Conservation (phyloP, 2,888 invertebrate species). For the Drosophila atroscutellata region DNA sequence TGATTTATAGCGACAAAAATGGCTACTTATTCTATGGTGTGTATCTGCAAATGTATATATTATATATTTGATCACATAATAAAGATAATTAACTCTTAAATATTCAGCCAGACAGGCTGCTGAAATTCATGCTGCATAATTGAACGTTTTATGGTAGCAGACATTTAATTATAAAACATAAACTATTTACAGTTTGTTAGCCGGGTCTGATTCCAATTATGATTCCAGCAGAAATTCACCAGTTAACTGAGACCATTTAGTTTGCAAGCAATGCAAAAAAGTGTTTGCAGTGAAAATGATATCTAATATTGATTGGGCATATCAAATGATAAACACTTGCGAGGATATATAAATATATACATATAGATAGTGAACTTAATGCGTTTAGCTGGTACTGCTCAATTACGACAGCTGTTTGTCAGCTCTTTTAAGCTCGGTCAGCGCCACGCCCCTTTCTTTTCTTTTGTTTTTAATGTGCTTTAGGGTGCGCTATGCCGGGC, state of each 20-base stretch:
- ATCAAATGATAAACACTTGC: background rate
- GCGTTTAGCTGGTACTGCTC: background rate
- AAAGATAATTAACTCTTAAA: background rate
- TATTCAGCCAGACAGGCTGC: background rate
- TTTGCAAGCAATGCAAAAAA: background rate
- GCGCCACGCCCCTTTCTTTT: constrained; percentile 35
- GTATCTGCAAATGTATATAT: background rate
- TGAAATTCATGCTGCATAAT: background rate
- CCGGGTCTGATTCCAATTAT: background rate
- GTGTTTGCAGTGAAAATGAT: background rate
- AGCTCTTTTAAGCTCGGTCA: constrained; percentile 17
- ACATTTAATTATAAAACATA: background rate
- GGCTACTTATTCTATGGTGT: background rate
- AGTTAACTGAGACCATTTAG: background rate
- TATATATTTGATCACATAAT: background rate
- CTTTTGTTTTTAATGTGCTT: constrained; percentile 1
- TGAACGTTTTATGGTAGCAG: background rate
- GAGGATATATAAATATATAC: background rate
- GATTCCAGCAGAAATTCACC: background rate
- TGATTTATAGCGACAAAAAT: background rate
- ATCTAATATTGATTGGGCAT: background rate
- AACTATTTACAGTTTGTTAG: background rate
- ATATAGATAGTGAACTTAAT: background rate
- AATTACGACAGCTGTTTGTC: constrained; percentile 36
- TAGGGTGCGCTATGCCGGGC: constrained; percentile 42